These are phyloP conservation scores for Rhabditoides inermis DNA, from an alignment of 2,888 invertebrate genomes.

Conservation along the genomic window DNA sequence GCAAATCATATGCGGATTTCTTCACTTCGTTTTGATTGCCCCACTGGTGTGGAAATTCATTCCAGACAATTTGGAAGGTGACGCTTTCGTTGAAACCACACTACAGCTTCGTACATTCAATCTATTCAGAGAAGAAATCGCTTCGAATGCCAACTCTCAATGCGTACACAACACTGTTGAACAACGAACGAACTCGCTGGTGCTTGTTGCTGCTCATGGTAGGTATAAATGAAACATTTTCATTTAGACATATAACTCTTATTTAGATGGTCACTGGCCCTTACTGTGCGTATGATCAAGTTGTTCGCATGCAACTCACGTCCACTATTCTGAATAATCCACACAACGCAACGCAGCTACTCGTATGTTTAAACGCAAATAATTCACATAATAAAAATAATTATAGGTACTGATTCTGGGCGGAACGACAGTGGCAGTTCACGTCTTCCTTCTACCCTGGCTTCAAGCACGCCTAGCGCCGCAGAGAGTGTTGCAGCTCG, in stretches of 20 bases:
- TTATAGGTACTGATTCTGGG: slow-evolving; percentile 34
- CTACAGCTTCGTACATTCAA: too few relatives aligned
- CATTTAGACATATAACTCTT: not conserved
- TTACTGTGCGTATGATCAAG: slow-evolving; percentile 39
- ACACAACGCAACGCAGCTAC: slow-evolving; percentile 28
- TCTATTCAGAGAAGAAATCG: not conserved
- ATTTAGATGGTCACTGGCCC: slow-evolving; percentile 35
- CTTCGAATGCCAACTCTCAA: slow-evolving; percentile 6
- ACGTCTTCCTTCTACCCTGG: slow-evolving; percentile 29
- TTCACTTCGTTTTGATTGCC: too few relatives aligned
- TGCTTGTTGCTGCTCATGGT: slow-evolving; percentile 31
- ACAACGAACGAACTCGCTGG: slow-evolving; percentile 20
- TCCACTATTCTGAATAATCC: slow-evolving; percentile 30
- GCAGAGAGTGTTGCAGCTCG: slow-evolving; percentile 24
- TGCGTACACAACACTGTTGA: slow-evolving; percentile 23
- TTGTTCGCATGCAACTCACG: slow-evolving; percentile 32
- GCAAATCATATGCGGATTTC: too few relatives aligned
- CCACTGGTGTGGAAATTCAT: too few relatives aligned
- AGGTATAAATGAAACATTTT: slow-evolving; percentile 3
- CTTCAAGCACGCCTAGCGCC: slow-evolving; percentile 30
- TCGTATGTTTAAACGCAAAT: too few relatives aligned
- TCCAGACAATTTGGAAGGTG: too few relatives aligned
- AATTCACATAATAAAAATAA: too few relatives aligned
- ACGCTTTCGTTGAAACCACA: too few relatives aligned
- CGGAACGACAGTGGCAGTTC: slow-evolving; percentile 30